These are phyloP conservation scores for Dinoponera quadriceps DNA, from an alignment of 1,140 invertebrate species.

Conservation along the genomic window DNA sequence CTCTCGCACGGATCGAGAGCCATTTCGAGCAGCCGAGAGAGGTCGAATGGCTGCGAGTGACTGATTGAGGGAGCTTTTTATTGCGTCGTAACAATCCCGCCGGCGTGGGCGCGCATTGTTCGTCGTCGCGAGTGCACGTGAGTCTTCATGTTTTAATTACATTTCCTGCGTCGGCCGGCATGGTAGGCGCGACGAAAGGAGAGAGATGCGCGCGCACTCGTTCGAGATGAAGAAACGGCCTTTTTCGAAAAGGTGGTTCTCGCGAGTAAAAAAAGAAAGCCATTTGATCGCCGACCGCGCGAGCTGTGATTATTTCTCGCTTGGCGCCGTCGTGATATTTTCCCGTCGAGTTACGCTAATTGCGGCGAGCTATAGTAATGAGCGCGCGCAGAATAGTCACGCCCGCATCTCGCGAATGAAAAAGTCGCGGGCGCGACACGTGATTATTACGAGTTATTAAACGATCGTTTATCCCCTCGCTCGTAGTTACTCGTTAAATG, in stretches of 20 bases:
- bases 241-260: background rate
- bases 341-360: slow-evolving; percentile 36
- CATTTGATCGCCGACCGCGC: background rate
- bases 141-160: slow-evolving; percentile 27
- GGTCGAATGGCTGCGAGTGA: slow-evolving; percentile 1
- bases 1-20: background rate
- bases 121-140: background rate
- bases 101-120: slow-evolving; percentile 22
- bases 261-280: background rate
- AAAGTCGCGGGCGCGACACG: background rate
- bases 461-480: background rate
- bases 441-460: background rate
- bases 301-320: background rate
- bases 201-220: background rate
- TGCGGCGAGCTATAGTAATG: background rate
- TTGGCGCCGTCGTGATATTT: slow-evolving; percentile 6
- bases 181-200: background rate
- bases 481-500: background rate
- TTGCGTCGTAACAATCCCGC: background rate
- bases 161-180: slow-evolving; percentile 23
- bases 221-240: background rate
- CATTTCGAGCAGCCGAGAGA: background rate
- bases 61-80: slow-evolving; percentile 33
- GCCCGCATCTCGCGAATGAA: slow-evolving; percentile 5
- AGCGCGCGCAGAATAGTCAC: background rate